Percentiles rank a stretch among this genome's conserved stretches.
These are phyloP conservation scores for Helicoverpa armigera DNA, from an alignment of 1,140 invertebrate species.

Conservation along the genomic window DNA sequence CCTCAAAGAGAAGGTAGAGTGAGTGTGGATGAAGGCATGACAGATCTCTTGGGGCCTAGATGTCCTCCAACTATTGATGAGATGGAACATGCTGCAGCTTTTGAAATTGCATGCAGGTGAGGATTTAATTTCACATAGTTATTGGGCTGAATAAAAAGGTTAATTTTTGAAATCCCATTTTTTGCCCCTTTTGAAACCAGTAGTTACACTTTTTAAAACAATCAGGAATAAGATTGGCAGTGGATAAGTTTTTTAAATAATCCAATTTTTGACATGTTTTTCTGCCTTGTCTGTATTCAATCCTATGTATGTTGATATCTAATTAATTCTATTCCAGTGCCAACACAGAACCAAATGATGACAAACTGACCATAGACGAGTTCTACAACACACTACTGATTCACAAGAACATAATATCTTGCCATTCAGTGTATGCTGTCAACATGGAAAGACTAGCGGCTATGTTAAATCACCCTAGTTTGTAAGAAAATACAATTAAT, in stretches of 20 bases:
- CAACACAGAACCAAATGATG: slow-evolving; percentile 72
- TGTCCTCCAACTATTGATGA: slow-evolving; percentile 86
- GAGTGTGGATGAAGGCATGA: slow-evolving; percentile 82
- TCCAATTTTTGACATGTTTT: no score
- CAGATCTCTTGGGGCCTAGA: slow-evolving; percentile 79
- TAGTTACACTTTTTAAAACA: no score
- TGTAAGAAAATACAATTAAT: slow-evolving; percentile 61
- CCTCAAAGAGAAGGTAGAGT: slow-evolving; percentile 83
- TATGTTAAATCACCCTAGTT: slow-evolving; percentile 87
- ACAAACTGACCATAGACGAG: slow-evolving; percentile 86
- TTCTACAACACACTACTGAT: slow-evolving; percentile 86
- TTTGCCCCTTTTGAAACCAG: no score
- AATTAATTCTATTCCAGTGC: slow-evolving; percentile 75
- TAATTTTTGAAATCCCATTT: no score
- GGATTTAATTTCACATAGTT: no score
- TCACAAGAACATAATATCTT: slow-evolving; percentile 87
- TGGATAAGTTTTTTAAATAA: no score
- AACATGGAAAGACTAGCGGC: slow-evolving; percentile 88
- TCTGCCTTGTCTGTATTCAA: not conserved
- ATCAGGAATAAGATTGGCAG: no score
- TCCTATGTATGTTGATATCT: not conserved
- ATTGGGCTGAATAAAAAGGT: no score
- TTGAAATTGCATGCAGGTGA: slow-evolving; percentile 84
- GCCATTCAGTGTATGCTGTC: slow-evolving; percentile 87
- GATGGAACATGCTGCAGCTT: slow-evolving; percentile 80